Base-by-base conservation (phyloP, 1,140 invertebrate species). In the Sminthurides bifidus region DNA sequence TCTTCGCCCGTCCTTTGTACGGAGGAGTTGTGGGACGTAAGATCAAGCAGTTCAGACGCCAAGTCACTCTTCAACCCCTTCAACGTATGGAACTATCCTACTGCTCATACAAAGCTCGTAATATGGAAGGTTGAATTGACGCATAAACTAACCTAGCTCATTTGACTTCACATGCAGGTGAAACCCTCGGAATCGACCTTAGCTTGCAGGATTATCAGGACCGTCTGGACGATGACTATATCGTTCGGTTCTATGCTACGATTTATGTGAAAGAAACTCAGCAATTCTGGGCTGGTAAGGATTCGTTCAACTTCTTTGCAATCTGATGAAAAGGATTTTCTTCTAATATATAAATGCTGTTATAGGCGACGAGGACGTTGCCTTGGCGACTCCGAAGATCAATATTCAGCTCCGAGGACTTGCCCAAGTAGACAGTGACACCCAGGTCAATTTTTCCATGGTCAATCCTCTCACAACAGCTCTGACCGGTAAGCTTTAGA, bases 381-480 rank as follows among this genome's bases (percentile, higher is more conserved):
- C 65, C 30, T 61, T 72, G 24, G 55, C 64, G 21, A 71, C 69
- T 37, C 69, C 72, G 1, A 65, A 64, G 50, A 53, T 74, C 3
- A 46, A 64, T 3, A 59, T 74, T 17, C 63, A 41, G 30, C 38
- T 40, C 24, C 31, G 55, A 1, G 35, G 45, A 17, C 60, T 66
- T 8, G 59, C 62, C 6, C 46, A 60, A 14, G 65, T 71, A 14
- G 66, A 67, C 2, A 54, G 65, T 23, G 48, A 65, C 26, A 69
- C 71, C 53, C 63, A 66, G 24, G 59, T 72, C 1, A 61, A 58
- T 15, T 63, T 73, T 31, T 65, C 68, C 19, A 71, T 75, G 54
- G 66, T 57, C 29, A 75, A 75, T 62, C 71, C 73, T 5, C 55
- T 75, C 33, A 61, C 67, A 5, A 30, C 57, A 10, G 50, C 56